A percentile compares a stretch with the other conserved stretches of the same genome.
Evolutionary conservation across 2,888 invertebrate genomes (phyloP).

Genomic region (Cosmia pyralina): DNA sequence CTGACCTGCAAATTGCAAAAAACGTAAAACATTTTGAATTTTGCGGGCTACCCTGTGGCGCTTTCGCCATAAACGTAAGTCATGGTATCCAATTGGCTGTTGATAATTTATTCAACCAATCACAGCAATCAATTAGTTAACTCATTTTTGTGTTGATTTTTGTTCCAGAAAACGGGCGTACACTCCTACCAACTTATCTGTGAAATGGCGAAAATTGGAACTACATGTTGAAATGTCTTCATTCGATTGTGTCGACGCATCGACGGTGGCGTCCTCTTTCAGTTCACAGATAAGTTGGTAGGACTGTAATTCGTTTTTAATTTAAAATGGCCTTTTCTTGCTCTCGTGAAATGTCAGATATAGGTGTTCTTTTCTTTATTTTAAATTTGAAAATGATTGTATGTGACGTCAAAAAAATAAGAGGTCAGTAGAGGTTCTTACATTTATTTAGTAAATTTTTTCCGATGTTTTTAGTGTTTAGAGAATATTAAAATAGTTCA

Average conservation of each 20-base stretch:
- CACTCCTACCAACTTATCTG: no score
- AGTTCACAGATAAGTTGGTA: no score
- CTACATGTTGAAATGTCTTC: no score
- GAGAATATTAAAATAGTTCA: no score
- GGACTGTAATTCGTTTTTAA: not conserved
- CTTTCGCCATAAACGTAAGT: not conserved
- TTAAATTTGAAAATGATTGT: not conserved
- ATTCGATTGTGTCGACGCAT: no score
- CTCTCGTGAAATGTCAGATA: not conserved
- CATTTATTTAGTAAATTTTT: not conserved
- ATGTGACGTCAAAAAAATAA: not conserved
- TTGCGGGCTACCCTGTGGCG: no score
- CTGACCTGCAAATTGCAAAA: no score
- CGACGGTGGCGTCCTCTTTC: no score
- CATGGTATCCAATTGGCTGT: not conserved
- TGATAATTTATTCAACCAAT: not conserved
- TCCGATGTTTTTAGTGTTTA: not conserved
- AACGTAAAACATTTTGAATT: no score
- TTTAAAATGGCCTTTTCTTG: not conserved
- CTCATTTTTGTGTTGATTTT: not conserved
- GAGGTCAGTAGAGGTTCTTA: not conserved
- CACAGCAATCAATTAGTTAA: not conserved
- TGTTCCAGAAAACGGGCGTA: not conserved
- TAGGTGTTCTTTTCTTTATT: not conserved
- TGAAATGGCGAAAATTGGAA: no score